Base-by-base conservation (phyloP, 1,140 invertebrate genomes). In the Drosophila navojoa region DNA sequence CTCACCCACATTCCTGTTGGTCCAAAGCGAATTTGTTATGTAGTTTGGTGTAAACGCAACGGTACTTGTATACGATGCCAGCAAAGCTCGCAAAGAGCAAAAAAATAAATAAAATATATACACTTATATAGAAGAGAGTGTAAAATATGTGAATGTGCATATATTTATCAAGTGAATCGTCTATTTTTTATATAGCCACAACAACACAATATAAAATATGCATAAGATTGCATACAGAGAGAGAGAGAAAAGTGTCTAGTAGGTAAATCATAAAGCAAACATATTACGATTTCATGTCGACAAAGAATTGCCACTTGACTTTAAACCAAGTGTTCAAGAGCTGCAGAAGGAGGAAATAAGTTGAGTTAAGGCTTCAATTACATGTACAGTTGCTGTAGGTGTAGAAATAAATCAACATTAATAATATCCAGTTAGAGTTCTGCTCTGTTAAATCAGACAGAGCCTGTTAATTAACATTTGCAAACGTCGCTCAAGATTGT, bases 131-230 rank as follows among this genome's bases (percentile, higher is more conserved):
- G 19, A 44, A 60, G n/a, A 19, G 35, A 35, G 44, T 57, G 60
- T 63, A 50, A 63, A 32, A 70, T 40, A 55, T 71, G 47, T 49
- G 19, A 13, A 38, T 15, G 63, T 71, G 63, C 42, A 53, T 42
- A 64, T 71, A 71, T 71, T 71, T 71, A 71, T 71, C 69, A 71
- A 71, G 59, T 70, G 44, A 29, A 42, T 9, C 16, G 29, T 35
- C 16, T 19, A 54, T 47, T 70, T 63, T 63, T 63, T 55, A 57
- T 29, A 45, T 45, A 15, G 42, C 42, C n/a, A 45, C n/a, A 15
- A 45, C 42, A 45, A 38, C 22, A 58, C 54, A 68, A 52, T 47
- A 66, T 54, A 49, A 25, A 15, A 57, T 57, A 57, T 57, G 35
- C 19, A 40, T 42, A 55, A 55, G 54, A 38, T 55, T 40, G 42